Conservation (phyloP, 1,140 invertebrate genomes). For the Drosophila mojavensis region DNA sequence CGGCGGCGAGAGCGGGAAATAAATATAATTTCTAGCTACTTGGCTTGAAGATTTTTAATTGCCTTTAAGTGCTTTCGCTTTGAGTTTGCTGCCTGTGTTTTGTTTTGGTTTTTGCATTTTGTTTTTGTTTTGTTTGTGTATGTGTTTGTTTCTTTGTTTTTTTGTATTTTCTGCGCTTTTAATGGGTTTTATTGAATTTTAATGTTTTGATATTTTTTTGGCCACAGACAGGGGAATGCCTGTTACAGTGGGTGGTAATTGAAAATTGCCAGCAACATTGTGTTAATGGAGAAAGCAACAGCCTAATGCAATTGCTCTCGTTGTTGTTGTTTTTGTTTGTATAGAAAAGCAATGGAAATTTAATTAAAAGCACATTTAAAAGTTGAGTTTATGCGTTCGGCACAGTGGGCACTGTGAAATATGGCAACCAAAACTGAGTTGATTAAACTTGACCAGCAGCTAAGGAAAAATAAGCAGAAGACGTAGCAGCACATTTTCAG, state of each 20-base stretch:
- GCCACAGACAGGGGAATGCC: slow-evolving; percentile 39
- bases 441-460: slow-evolving; percentile 66
- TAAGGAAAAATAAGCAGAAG: no score
- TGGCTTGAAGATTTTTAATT: slow-evolving; percentile 78
- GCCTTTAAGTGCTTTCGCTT: slow-evolving; percentile 71
- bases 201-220: slow-evolving; percentile 77
- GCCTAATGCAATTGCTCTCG: slow-evolving; percentile 24
- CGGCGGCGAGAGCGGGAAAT: slow-evolving; percentile 56
- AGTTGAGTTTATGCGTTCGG: slow-evolving; percentile 65
- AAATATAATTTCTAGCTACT: slow-evolving; percentile 76
- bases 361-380: slow-evolving; percentile 79
- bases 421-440: slow-evolving; percentile 55
- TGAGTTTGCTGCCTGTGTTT: slow-evolving; percentile 18
- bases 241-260: slow-evolving; percentile 69
- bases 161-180: slow-evolving; percentile 62
- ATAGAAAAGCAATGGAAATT: slow-evolving; percentile 56
- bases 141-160: slow-evolving; percentile 3
- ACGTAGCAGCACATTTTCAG: slow-evolving; percentile 10
- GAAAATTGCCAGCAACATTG: slow-evolving; percentile 71
- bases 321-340: slow-evolving; percentile 30
- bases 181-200: slow-evolving; percentile 80
- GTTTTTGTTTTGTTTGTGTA: slow-evolving; percentile 8
- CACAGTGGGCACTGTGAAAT: slow-evolving; percentile 68
- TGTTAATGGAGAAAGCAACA: slow-evolving; percentile 61
- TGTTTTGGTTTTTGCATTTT: slow-evolving; percentile 15